Evolutionary conservation across 2,888 invertebrate species (phyloP), one percentile per base, ranked within the genome.

Genomic region (Eupithecia tripunctaria): DNA sequence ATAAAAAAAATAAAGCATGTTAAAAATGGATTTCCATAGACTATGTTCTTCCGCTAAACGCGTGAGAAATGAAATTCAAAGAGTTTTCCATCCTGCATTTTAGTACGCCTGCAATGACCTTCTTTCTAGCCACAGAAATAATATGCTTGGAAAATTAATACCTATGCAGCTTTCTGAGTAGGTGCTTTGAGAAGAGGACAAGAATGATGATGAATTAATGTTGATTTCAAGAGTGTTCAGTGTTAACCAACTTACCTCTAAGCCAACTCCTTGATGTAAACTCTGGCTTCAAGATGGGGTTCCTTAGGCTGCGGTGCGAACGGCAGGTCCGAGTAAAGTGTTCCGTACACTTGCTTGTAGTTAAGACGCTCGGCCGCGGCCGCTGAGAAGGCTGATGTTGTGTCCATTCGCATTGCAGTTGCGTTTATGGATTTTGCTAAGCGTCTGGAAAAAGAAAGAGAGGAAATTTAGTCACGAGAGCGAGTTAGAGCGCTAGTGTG

Each of bases 341-440:
- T 87, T 29, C 94, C 88, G 89, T 96, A 97, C 69, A 97, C 95
- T 79, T 95, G 95, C 79, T 96, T 95, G 89, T 97, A 97, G 68
- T 96, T 96, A 69, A 97, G 91, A 76, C 96, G 95, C 76, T 96
- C 96, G 71, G 97, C 96, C 0, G 97, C 96, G 65, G 96, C 95
- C 0, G 97, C 97, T 12, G 97, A 97, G 88, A 95, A 97, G 67
- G 96, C 95, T 56, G 97, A 97, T 14, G 97, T 96, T 78, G 97
- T 97, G 81, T 97, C 96, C 78, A 96, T 96, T 43, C 97, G 95
- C 83, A 97, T 94, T 12, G 97, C 95, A 43, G 95, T 89, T 56
- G 95, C 96, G 65, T 95, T 95, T 41, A 94, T 85, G 63, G 95
- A 92, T 76, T 89, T 93, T 0, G 95, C 96, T 68, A 96, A 84